Conservation (phyloP, 2,888 invertebrate species). For the Pristionchus fissidentatus region DNA sequence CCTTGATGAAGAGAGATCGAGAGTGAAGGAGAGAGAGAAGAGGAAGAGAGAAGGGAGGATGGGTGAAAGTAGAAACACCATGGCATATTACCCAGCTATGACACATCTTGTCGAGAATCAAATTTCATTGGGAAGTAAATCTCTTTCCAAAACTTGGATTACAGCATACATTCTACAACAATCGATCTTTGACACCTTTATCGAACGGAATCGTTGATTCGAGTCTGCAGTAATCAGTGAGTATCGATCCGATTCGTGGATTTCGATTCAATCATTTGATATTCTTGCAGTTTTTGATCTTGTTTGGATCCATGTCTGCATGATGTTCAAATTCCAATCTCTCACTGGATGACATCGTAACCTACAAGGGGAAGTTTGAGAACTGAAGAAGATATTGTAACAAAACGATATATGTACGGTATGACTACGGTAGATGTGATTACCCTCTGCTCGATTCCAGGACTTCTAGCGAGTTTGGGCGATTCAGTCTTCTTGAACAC, state of each 20-base stretch:
- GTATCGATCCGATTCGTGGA: not conserved
- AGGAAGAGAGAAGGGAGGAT: not conserved
- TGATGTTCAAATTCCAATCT: slow-evolving; percentile 10
- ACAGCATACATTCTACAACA: too few species aligned
- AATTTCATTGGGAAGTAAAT: too few species aligned
- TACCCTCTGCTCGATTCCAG: too few species aligned
- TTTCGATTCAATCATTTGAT: not conserved
- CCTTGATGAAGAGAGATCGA: slow-evolving; percentile 14
- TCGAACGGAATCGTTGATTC: slow-evolving; percentile 14
- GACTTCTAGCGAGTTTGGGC: not conserved
- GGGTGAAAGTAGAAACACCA: not conserved
- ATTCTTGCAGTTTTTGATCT: slow-evolving; percentile 14
- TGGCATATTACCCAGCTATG: not conserved
- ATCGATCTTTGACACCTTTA: too few species aligned
- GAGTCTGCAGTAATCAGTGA: slow-evolving; percentile 35
- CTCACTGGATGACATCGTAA: slow-evolving; percentile 8
- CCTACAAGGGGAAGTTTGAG: not conserved
- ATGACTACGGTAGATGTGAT: not conserved
- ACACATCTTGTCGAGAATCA: too few species aligned
- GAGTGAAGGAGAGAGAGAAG: not conserved
- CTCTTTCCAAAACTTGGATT: too few species aligned
- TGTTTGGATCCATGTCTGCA: slow-evolving; percentile 44
- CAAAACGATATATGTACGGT: not conserved
- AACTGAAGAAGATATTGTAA: not conserved
- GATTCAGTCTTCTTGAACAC: slow-evolving; percentile 1